Base-by-base conservation (phyloP, 2,113 vertebrate genomes). In the Phyllopteryx taeniolatus region DNA sequence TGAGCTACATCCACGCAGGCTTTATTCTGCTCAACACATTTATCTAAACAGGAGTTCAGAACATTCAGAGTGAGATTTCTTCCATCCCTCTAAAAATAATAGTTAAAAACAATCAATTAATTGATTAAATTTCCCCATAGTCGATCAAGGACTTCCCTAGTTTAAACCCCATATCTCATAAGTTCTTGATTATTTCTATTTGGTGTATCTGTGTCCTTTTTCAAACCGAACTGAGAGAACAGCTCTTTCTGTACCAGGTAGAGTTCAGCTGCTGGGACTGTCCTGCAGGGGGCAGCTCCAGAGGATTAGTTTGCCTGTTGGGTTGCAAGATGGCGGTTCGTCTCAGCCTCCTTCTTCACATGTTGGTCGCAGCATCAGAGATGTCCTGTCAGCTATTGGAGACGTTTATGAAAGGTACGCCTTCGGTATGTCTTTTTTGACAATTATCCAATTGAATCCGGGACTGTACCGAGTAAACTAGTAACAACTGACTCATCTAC, bases 361-460 rank as follows among this genome's bases (percentile, higher is more conserved):
- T 49, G 83, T 88, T 0, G 93, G 94, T 6, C 92, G 87, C 43
- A 94, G 89, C 66, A 90, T 97, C 33, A 93, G 91, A 75, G 94
- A 95, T 69, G 86, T 98, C 42, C 90, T 99, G 0, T 93, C 94
- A 0, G 94, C 94, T 8, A 97, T 99, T 0, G 94, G 94, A 57
- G 91, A 94, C 0, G 89, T 96, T 49, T 96, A 94, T 0, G 94
- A 96, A 81, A 96, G 95, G 97, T 98, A 76, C 14, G 13, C 5
- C 42, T 46, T 43, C 42, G 46, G n/a, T 59, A 4, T 59, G 1
- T 22, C n/a, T 14, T 59, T 27, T 5, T 47, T 47, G 46, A 47
- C 13, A 4, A 4, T 47, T 11, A 47, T 47, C 13, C 46, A 13
- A 39, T 39, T 39, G 1, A 39, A 39, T 39, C 35, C 35, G 4